phyloP scores from a whole-genome alignment of 2,113 vertebrate genomes.

The Phylloscopus trochilus region DNA sequence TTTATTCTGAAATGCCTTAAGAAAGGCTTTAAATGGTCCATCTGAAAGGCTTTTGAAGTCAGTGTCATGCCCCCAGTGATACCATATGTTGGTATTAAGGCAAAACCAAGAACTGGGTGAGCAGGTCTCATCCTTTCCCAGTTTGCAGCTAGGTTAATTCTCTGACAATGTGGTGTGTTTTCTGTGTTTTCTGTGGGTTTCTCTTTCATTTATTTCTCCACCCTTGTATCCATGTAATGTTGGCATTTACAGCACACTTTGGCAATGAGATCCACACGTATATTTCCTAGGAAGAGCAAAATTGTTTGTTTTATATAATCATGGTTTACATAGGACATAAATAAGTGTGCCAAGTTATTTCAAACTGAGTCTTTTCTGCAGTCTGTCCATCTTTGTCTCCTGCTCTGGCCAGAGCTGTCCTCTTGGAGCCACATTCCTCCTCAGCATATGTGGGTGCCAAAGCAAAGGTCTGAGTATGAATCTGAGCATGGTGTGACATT shows the following conservation, averaged over 20 bases:
- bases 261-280: not conserved
- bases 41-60: not conserved
- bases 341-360: not conserved
- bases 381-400: not conserved
- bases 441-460: fast-evolving
- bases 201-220: not conserved
- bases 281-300: not conserved
- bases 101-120: not conserved
- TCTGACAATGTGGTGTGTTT: not conserved
- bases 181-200: not conserved
- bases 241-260: not conserved
- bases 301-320: not conserved
- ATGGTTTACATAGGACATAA: not conserved
- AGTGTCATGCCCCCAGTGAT: fast-evolving
- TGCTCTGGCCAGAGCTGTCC: not conserved
- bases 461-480: not conserved
- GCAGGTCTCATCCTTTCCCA: not conserved
- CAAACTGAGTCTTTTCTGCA: not conserved
- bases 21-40: not conserved
- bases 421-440: not conserved
- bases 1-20: not conserved
- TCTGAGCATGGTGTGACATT: fast-evolving
- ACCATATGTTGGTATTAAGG: not conserved
- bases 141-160: not conserved
- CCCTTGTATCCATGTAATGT: not conserved